A percentile compares a stretch with the other conserved stretches of the same genome.
Evolutionary conservation across 2,888 invertebrate genomes (phyloP).

Genomic region (Diachrysia chrysitis): DNA sequence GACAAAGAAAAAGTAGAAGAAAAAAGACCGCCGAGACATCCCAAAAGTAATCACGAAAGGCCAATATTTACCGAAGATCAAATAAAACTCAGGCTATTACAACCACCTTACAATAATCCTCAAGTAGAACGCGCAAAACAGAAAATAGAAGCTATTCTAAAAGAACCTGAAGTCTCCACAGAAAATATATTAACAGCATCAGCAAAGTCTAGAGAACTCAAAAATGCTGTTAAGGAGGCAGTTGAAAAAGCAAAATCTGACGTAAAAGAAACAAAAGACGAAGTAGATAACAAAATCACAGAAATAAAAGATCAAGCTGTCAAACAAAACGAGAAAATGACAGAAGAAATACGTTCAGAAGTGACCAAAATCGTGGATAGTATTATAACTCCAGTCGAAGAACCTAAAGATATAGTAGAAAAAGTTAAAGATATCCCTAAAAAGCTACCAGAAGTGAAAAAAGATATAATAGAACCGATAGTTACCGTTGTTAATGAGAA

Average conservation of each 20-base stretch:
- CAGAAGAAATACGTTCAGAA: conserved; percentile 78
- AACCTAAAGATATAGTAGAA: conserved; percentile 71
- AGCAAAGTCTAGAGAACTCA: conserved; percentile 70
- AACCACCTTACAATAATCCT: conserved; percentile 85
- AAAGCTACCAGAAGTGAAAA: conserved; percentile 62
- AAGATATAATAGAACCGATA: conserved; percentile 78
- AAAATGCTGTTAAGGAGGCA: conserved; percentile 68
- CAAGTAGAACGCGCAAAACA: conserved; percentile 85
- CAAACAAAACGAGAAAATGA: conserved; percentile 73
- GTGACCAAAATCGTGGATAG: conserved; percentile 83
- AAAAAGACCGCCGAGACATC: conserved; percentile 68
- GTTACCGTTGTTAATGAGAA: conserved; percentile 83
- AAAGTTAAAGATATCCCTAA: conserved; percentile 58
- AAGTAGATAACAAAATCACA: conserved; percentile 67
- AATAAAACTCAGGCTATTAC: conserved; percentile 79
- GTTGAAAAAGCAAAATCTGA: conserved; percentile 74
- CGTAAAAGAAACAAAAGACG: conserved; percentile 71
- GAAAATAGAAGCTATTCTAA: conserved; percentile 85
- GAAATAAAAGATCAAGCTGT: conserved; percentile 73
- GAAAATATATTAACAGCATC: conserved; percentile 80
- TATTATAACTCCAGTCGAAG: conserved; percentile 85
- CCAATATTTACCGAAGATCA: conserved; percentile 76
- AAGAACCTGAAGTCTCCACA: conserved; percentile 84
- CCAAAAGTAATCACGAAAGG: conserved; percentile 57
- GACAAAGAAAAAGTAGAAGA: conserved; percentile 73